Percentiles rank a stretch among this genome's conserved stretches.
These are phyloP conservation scores for Drosophila colorata DNA, from an alignment of 2,888 invertebrate genomes.

Conservation along the genomic window DNA sequence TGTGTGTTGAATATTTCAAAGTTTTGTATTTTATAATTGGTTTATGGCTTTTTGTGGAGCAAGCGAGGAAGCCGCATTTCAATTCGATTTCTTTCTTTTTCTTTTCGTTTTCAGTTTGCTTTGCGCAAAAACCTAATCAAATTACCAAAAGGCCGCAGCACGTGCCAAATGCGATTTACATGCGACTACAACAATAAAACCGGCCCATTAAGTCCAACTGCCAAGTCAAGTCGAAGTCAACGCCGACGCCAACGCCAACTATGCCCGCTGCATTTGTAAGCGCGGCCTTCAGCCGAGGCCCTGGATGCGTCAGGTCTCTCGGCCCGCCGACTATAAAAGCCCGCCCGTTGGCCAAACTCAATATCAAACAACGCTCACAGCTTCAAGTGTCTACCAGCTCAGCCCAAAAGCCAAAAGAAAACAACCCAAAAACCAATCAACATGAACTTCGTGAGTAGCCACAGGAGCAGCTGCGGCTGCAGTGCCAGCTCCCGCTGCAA, in stretches of 20 bases:
- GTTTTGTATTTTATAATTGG: constrained; percentile 71
- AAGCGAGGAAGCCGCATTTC: constrained; percentile 66
- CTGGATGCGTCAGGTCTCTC: constrained; percentile 47
- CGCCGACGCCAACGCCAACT: constrained; percentile 28
- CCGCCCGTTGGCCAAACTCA: background rate
- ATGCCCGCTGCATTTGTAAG: constrained; percentile 73
- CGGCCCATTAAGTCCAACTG: constrained; percentile 52
- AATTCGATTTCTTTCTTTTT: constrained; percentile 51
- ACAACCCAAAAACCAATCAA: constrained; percentile 44
- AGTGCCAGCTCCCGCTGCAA: background rate
- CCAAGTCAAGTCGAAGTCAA: constrained; percentile 35
- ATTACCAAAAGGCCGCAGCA: constrained; percentile 59
- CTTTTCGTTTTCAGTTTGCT: background rate
- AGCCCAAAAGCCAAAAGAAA: constrained; percentile 20
- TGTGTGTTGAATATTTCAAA: constrained; percentile 26
- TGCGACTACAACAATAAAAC: constrained; percentile 35
- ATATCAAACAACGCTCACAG: constrained; percentile 68
- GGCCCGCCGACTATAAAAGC: background rate
- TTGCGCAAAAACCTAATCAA: constrained; percentile 61
- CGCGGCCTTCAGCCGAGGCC: constrained; percentile 60
- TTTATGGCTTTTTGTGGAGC: constrained; percentile 70
- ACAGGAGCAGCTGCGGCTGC: background rate
- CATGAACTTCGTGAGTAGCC: constrained; percentile 76
- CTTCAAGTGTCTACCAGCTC: constrained; percentile 59
- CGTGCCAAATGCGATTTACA: constrained; percentile 64